These are phyloP conservation scores for Phenganax subtilis DNA, from an alignment of 92 coral and sea anemone genomes.

Conservation along the genomic window DNA sequence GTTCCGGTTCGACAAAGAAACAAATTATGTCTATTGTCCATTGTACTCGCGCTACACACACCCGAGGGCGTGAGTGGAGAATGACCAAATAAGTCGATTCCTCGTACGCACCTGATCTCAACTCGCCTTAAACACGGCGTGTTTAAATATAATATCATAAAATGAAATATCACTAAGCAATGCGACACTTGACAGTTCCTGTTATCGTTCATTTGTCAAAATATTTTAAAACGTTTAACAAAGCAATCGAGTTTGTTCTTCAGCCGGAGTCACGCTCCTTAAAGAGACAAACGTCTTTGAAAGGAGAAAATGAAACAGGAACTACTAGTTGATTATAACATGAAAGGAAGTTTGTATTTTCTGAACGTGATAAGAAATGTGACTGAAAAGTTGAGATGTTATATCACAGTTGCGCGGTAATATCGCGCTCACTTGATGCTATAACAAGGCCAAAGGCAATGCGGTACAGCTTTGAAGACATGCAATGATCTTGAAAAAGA, in stretches of 20 bases:
- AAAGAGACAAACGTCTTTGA: constrained; percentile 14
- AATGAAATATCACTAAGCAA: constrained; percentile 6
- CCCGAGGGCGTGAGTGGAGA: constrained; percentile 8
- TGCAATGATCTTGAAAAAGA: neutral
- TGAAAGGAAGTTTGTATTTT: constrained; percentile 7
- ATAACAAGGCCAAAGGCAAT: neutral
- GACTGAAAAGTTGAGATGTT: neutral
- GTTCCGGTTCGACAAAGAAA: constrained; percentile 11
- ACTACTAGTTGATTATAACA: constrained; percentile 1
- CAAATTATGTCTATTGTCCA: constrained; percentile 23
- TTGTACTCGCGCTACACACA: constrained; percentile 21
- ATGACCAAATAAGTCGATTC: constrained; percentile 35
- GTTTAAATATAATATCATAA: constrained; percentile 19
- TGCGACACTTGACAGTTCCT: constrained; percentile 38
- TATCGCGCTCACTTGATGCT: neutral
- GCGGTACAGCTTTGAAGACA: constrained; percentile 6
- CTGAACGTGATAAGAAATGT: neutral
- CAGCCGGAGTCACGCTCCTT: constrained; percentile 20
- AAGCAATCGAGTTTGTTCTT: neutral
- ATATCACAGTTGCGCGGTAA: neutral
- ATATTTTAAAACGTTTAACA: constrained; percentile 16
- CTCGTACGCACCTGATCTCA: constrained; percentile 19
- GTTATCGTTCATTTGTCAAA: constrained; percentile 24
- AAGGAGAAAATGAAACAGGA: constrained; percentile 28
- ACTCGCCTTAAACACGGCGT: neutral